A percentile compares a stretch with the other conserved stretches of the same genome.
phyloP scores from a whole-genome alignment of 92 coral and sea anemone genomes.

The Zoanthus sociatus region DNA sequence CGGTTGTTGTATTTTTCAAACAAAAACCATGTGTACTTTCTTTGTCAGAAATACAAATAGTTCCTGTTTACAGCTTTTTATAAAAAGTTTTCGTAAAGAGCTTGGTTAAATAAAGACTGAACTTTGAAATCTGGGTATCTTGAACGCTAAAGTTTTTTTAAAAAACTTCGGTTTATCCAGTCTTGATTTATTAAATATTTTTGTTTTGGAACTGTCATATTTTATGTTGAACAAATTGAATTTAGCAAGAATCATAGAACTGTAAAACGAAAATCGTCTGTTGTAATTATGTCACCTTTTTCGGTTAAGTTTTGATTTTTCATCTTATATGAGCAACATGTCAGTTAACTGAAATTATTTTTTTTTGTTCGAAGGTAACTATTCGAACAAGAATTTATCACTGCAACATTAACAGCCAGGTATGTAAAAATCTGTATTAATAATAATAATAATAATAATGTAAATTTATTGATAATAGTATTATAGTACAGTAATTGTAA shows the following conservation, averaged over 20 bases:
- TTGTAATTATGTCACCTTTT: too few species aligned
- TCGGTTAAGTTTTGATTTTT: too few species aligned
- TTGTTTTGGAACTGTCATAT: too few species aligned
- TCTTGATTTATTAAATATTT: too few species aligned
- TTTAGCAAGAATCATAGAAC: too few species aligned
- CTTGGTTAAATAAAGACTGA: background rate
- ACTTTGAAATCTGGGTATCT: background rate
- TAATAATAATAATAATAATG: too few species aligned
- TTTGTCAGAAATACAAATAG: background rate
- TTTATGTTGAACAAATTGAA: too few species aligned
- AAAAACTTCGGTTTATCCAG: background rate
- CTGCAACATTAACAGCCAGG: conserved; percentile 88
- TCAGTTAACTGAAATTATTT: too few species aligned
- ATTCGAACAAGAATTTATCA: conserved; percentile 85
- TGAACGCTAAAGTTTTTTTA: background rate
- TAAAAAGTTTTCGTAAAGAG: background rate
- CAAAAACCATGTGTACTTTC: background rate
- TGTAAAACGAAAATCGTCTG: too few species aligned
- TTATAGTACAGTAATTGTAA: too few species aligned
- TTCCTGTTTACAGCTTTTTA: background rate
- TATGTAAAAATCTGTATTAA: background rate
- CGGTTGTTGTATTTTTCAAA: background rate
- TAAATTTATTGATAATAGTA: too few species aligned
- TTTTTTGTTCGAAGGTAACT: conserved; percentile 58
- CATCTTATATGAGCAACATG: too few species aligned